These are phyloP conservation scores for Nyctibius grandis DNA, from an alignment of 2,797 vertebrate genomes.

Conservation along the genomic window DNA sequence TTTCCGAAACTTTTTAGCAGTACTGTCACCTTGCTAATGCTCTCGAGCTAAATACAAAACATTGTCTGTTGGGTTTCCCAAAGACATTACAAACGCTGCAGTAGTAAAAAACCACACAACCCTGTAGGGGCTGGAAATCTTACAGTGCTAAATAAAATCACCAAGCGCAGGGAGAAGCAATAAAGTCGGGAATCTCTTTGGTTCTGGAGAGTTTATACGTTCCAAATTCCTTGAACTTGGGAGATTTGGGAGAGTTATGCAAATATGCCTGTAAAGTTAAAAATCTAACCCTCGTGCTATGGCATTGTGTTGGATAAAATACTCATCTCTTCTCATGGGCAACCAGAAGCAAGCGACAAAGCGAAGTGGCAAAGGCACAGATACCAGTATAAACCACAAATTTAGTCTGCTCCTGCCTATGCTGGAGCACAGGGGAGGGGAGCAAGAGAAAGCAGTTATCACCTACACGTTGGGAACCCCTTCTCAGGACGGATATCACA, in stretches of 20 bases:
- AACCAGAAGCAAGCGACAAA: neutral
- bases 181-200: neutral
- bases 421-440: neutral
- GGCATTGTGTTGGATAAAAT: accelerated
- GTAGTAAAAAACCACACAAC: neutral
- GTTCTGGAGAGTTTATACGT: neutral
- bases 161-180: neutral
- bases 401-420: neutral
- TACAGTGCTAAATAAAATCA: neutral
- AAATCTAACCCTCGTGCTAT: neutral
- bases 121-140: neutral
- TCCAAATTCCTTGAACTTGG: neutral
- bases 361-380: neutral
- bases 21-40: neutral
- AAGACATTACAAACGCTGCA: neutral
- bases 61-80: neutral
- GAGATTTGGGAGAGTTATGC: neutral
- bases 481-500: neutral
- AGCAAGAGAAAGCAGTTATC: neutral
- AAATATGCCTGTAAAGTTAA: neutral
- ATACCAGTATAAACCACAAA: neutral
- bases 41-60: neutral
- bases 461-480: accelerated
- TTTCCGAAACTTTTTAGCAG: neutral
- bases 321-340: neutral